These are phyloP conservation scores for Leptoclinus maculatus DNA, from an alignment of 2,797 vertebrate genomes.

Conservation along the genomic window DNA sequence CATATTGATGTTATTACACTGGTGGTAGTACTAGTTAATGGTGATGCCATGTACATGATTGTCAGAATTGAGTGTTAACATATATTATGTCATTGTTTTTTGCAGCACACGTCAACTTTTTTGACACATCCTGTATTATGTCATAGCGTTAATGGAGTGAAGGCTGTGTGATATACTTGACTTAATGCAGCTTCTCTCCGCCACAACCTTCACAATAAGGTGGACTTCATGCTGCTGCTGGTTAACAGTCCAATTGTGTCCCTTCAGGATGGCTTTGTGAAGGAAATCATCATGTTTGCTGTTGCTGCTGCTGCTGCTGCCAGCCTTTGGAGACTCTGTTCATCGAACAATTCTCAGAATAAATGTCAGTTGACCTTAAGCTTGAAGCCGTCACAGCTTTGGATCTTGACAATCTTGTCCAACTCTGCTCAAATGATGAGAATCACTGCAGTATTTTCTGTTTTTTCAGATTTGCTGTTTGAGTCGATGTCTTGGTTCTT, in stretches of 20 bases:
- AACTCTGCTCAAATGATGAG: slow-evolving; percentile 18
- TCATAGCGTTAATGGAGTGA: slow-evolving; percentile 22
- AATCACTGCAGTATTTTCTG: slow-evolving; percentile 11
- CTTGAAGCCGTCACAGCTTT: slow-evolving; percentile 22
- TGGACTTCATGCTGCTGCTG: neutral
- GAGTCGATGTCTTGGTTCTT: neutral
- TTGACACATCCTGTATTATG: slow-evolving; percentile 46
- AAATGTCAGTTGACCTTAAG: slow-evolving; percentile 16
- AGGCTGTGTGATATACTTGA: neutral
- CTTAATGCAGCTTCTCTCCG: neutral
- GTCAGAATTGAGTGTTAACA: slow-evolving; percentile 35
- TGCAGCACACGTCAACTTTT: slow-evolving; percentile 32
- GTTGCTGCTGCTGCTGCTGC: neutral
- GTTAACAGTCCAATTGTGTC: neutral
- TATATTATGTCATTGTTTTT: slow-evolving; percentile 39
- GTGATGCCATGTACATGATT: slow-evolving; percentile 12
- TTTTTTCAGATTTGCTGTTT: slow-evolving; percentile 1
- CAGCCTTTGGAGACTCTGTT: slow-evolving; percentile 13
- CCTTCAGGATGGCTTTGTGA: slow-evolving; percentile 10
- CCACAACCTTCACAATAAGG: neutral
- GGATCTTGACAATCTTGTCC: neutral
- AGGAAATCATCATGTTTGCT: slow-evolving; percentile 25
- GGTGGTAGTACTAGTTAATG: neutral
- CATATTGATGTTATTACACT: neutral
- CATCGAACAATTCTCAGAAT: slow-evolving; percentile 9